phyloP scores from a whole-genome alignment of 92 coral and sea anemone genomes.

The Umimayanthus chanpuru region DNA sequence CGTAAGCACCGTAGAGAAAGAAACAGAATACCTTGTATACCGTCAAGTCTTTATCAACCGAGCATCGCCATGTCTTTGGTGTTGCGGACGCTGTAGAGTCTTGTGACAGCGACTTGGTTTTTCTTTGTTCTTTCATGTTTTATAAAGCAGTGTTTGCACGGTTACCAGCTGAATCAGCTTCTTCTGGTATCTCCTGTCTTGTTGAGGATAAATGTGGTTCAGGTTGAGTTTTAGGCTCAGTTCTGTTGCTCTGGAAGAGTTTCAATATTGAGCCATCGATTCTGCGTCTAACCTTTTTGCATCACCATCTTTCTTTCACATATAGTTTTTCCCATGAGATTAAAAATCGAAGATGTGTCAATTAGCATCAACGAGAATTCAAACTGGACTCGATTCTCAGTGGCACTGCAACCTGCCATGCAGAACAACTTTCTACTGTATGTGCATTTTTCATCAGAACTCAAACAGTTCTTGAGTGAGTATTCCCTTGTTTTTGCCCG shows the following conservation, averaged over 20 bases:
- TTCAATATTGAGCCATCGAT: background rate
- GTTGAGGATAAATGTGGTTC: background rate
- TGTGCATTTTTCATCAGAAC: background rate
- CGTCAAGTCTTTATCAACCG: constrained; percentile 53
- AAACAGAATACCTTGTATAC: constrained; percentile 63
- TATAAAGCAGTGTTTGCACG: background rate
- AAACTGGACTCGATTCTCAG: background rate
- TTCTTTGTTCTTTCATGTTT: background rate
- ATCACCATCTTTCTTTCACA: background rate
- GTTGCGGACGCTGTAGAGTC: background rate
- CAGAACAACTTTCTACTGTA: background rate
- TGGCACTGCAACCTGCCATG: background rate
- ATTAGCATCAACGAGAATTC: background rate
- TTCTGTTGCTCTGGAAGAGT: background rate
- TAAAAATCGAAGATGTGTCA: background rate
- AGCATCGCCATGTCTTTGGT: constrained; percentile 5
- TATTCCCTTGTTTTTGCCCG: background rate
- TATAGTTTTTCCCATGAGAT: background rate
- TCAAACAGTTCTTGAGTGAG: background rate
- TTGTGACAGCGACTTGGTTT: background rate
- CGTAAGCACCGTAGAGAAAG: constrained; percentile 69
- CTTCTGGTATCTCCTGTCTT: background rate
- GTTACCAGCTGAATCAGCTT: background rate
- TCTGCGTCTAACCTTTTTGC: background rate
- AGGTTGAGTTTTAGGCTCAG: background rate